These are phyloP conservation scores for Maconellicoccus hirsutus DNA, from an alignment of 1,140 invertebrate genomes.

Conservation along the genomic window DNA sequence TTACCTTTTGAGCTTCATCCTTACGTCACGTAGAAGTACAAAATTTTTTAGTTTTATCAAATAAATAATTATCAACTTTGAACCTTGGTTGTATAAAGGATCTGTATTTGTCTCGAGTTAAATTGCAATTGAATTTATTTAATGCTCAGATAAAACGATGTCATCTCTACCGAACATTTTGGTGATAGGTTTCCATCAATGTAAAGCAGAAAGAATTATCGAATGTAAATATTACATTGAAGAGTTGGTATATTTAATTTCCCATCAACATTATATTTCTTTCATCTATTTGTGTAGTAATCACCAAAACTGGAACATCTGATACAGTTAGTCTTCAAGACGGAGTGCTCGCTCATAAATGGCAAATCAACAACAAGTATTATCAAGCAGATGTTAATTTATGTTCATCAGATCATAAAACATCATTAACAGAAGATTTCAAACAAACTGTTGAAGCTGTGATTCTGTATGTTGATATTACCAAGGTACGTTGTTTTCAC, in stretches of 20 bases:
- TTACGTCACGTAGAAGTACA: too few species aligned
- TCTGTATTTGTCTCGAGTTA: too few species aligned
- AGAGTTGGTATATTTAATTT: background rate
- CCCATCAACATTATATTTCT: too few species aligned
- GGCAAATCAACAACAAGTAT: conserved; percentile 55
- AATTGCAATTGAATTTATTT: too few species aligned
- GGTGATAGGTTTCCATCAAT: background rate
- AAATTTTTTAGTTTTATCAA: too few species aligned
- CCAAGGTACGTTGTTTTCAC: background rate
- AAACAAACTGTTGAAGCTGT: background rate
- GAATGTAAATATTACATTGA: background rate
- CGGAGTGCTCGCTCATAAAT: conserved; percentile 37
- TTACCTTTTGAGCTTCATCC: too few species aligned
- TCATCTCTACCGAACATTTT: background rate
- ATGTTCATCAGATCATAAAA: conserved; percentile 39
- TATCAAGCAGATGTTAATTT: conserved; percentile 47
- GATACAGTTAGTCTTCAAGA: background rate
- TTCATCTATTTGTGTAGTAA: background rate
- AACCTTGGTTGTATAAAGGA: too few species aligned
- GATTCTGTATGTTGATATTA: background rate
- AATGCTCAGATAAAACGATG: too few species aligned
- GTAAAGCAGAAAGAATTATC: background rate
- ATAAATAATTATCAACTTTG: too few species aligned
- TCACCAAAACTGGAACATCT: background rate
- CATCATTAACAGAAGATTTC: conserved; percentile 30